Conservation (phyloP, 2,113 vertebrate species). For the Notothenia coriiceps region DNA sequence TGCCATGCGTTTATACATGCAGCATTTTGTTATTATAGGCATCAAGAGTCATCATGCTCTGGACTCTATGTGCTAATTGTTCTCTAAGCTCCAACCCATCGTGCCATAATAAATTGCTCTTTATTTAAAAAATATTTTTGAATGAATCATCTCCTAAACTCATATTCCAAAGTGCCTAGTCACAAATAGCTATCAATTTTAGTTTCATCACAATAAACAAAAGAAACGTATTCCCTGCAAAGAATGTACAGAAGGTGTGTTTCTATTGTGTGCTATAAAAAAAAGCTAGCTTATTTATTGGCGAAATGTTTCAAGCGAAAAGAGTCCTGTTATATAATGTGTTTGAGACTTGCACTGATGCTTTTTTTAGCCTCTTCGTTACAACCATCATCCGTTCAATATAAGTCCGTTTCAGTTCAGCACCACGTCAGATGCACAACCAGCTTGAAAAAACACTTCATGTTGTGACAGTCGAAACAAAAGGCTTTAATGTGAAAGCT, state of each 20-base stretch:
- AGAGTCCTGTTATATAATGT: conserved; percentile 2
- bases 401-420: conserved; percentile 14
- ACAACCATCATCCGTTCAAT: neutral
- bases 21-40: conserved; percentile 33
- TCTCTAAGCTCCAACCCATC: conserved; percentile 7
- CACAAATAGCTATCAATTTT: conserved; percentile 52
- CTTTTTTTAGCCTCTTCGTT: conserved; percentile 8
- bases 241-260: conserved; percentile 55
- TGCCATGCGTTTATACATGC: conserved; percentile 39
- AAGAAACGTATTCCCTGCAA: conserved; percentile 32
- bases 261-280: conserved; percentile 5
- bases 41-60: conserved; percentile 5
- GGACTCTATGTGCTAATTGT: conserved; percentile 1
- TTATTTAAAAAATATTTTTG: neutral
- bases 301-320: conserved; percentile 10
- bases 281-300: conserved; percentile 4
- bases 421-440: conserved; percentile 8
- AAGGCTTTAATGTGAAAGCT: conserved; percentile 71
- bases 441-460: conserved; percentile 12
- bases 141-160: conserved; percentile 31
- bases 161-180: conserved; percentile 81
- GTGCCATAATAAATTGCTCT: conserved; percentile 22
- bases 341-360: neutral
- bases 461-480: conserved; percentile 28
- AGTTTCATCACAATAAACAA: conserved; percentile 39